phyloP scores from a whole-genome alignment of 2,888 invertebrate species.

The Julus scanicus region DNA sequence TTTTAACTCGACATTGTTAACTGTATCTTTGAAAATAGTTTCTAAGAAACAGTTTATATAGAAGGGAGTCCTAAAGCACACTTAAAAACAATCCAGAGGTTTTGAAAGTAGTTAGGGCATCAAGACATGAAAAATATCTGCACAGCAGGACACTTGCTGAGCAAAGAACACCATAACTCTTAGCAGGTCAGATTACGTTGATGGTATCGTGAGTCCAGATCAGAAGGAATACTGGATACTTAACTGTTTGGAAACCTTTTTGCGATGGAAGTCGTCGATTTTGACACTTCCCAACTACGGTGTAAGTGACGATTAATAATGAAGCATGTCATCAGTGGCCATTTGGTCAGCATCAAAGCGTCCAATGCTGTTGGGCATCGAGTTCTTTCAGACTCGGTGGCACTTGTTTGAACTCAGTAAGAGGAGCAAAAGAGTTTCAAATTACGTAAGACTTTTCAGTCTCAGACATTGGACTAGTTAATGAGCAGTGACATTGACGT shows the following conservation, averaged over 20 bases:
- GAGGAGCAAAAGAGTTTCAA: background rate
- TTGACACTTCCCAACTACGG: background rate
- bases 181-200: too few species aligned
- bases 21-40: too few species aligned
- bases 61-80: background rate
- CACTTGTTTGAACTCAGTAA: background rate
- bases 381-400: background rate
- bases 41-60: too few species aligned
- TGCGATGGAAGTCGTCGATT: background rate
- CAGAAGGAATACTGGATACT: too few species aligned
- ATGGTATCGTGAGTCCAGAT: too few species aligned
- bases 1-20: too few species aligned
- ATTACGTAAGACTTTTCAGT: background rate
- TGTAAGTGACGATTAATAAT: background rate
- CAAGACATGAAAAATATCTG: background rate
- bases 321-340: background rate
- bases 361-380: background rate
- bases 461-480: too few species aligned
- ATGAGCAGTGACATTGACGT: background rate
- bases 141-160: background rate
- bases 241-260: too few species aligned
- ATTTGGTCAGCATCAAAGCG: background rate
- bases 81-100: background rate
- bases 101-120: background rate
- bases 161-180: too few species aligned